phyloP scores from a whole-genome alignment of 2,888 invertebrate species.

The Gymnocheta viridis region DNA sequence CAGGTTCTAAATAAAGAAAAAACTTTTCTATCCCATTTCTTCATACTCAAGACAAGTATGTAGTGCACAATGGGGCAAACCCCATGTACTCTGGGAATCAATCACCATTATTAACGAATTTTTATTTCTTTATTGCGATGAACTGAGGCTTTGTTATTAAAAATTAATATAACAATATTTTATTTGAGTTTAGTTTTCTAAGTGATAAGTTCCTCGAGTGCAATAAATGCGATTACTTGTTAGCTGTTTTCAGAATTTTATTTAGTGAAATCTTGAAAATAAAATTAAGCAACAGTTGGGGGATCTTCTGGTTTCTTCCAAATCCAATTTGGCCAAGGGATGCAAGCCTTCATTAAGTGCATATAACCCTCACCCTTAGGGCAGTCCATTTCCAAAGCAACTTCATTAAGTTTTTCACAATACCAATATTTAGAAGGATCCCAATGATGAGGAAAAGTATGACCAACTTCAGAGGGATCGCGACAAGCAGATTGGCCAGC shows the following conservation, averaged over 20 bases:
- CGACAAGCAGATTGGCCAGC: slow-evolving; percentile 79
- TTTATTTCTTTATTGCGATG: no score
- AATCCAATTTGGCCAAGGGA: slow-evolving; percentile 79
- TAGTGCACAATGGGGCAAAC: no score
- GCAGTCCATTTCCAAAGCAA: slow-evolving; percentile 76
- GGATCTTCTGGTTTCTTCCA: slow-evolving; percentile 79
- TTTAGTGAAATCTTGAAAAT: not conserved
- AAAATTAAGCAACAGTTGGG: slow-evolving; percentile 75
- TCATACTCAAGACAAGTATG: no score
- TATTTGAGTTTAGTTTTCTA: no score
- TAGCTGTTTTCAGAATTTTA: not conserved
- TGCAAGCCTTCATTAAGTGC: slow-evolving; percentile 78
- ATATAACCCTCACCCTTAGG: slow-evolving; percentile 77
- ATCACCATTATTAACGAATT: no score
- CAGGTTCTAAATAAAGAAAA: no score
- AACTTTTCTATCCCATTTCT: no score
- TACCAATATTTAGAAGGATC: slow-evolving; percentile 80
- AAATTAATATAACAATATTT: no score
- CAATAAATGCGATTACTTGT: no score
- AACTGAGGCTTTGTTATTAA: no score
- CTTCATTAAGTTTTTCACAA: slow-evolving; percentile 74
- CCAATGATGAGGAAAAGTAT: slow-evolving; percentile 77
- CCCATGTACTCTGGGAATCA: no score
- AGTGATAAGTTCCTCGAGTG: no score
- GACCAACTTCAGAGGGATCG: slow-evolving; percentile 75